phyloP scores from a whole-genome alignment of 2,113 vertebrate species.

The Copsychus sechellarum region DNA sequence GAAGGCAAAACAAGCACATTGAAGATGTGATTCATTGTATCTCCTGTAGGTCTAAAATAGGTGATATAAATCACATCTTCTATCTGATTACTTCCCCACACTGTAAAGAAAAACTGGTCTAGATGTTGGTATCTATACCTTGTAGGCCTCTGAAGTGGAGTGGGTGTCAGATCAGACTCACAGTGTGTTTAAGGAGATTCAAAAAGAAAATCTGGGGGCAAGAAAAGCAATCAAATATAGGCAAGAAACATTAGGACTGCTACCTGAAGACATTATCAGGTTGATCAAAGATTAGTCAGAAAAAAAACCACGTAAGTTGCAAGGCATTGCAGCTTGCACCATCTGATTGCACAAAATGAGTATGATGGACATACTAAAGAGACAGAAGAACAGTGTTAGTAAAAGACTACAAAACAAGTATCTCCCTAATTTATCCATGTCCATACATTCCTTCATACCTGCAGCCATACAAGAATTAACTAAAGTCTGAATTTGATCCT shows the following conservation, averaged over 20 bases:
- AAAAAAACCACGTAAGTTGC: not conserved
- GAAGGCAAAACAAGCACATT: not conserved
- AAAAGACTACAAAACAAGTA: not conserved
- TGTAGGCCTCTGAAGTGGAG: not conserved
- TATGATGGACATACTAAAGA: accelerated
- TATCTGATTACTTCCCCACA: not conserved
- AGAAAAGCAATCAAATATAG: not conserved
- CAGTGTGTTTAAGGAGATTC: not conserved
- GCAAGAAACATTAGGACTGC: not conserved
- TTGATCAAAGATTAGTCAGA: not conserved
- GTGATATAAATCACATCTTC: not conserved
- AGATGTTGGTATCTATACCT: not conserved
- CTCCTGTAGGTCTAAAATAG: not conserved
- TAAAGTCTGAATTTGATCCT: not conserved
- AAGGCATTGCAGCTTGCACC: not conserved
- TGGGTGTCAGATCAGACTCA: not conserved
- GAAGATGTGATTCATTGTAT: not conserved
- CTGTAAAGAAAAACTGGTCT: not conserved
- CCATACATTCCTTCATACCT: not conserved
- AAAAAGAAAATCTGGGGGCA: not conserved
- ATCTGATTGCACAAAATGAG: not conserved
- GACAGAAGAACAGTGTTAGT: not conserved
- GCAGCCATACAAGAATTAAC: not conserved
- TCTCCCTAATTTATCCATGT: not conserved
- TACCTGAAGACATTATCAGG: not conserved